Percentiles rank a stretch among this genome's conserved stretches.
Evolutionary conservation across 2,888 invertebrate species (phyloP).

Genomic region (Chrysolina haemoptera): DNA sequence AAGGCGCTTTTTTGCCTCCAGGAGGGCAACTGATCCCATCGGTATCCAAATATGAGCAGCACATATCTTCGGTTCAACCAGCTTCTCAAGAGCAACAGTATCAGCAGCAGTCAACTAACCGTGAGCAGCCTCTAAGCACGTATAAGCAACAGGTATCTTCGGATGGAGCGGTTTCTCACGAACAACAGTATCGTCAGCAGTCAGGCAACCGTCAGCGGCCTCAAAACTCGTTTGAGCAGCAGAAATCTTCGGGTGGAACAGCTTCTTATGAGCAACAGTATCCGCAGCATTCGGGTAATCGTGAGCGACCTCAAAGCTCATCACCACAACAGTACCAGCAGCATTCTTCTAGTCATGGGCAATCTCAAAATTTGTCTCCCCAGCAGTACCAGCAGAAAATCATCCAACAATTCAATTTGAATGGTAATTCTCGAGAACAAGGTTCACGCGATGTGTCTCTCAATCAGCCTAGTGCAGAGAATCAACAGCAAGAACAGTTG

Average conservation of each 20-base stretch:
- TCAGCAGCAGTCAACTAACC: slow-evolving; percentile 14
- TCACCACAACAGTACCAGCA: slow-evolving; percentile 32
- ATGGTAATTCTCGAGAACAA: slow-evolving; percentile 43
- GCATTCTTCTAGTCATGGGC: slow-evolving; percentile 68
- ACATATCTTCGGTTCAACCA: slow-evolving; percentile 74
- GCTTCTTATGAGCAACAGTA: slow-evolving; percentile 46
- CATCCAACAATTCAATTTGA: slow-evolving; percentile 58
- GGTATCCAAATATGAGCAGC: slow-evolving; percentile 86
- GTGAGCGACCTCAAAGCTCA: neutral
- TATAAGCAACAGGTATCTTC: slow-evolving; percentile 84
- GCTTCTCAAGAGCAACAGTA: slow-evolving; percentile 46
- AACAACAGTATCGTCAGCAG: slow-evolving; percentile 35
- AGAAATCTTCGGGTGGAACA: slow-evolving; percentile 74
- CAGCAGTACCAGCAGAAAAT: slow-evolving; percentile 53
- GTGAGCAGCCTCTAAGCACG: slow-evolving; percentile 66
- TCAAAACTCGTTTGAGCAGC: slow-evolving; percentile 79
- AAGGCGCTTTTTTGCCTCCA: slow-evolving; percentile 72
- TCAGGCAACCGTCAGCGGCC: neutral
- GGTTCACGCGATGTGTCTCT: slow-evolving; percentile 29
- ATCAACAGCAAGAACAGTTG: slow-evolving; percentile 61
- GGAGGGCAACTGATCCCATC: slow-evolving; percentile 84
- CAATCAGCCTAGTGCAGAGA: slow-evolving; percentile 42
- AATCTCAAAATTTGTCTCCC: slow-evolving; percentile 31
- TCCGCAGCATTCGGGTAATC: slow-evolving; percentile 4
- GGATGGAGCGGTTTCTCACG: slow-evolving; percentile 61